Conservation (phyloP, 2,888 invertebrate species). For the Cataglyphis albicans region DNA sequence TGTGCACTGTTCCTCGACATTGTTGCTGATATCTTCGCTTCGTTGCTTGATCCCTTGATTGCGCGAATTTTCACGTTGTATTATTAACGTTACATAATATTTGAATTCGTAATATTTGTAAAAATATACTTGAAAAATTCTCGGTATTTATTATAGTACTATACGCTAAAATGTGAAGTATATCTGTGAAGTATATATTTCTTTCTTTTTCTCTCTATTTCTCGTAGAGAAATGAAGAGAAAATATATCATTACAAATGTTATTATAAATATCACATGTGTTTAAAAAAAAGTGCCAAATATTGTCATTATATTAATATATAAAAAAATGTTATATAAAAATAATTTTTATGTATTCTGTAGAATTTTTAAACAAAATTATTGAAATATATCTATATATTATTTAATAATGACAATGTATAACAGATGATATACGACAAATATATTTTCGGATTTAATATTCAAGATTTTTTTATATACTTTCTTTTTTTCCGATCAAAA, state of each 20-base stretch:
- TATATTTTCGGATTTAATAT: background rate
- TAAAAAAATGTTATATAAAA: background rate
- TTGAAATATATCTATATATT: background rate
- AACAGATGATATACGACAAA: background rate
- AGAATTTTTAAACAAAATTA: background rate
- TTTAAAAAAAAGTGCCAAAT: too few species aligned
- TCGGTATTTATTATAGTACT: background rate
- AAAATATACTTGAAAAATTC: background rate
- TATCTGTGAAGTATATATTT: background rate
- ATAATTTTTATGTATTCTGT: background rate
- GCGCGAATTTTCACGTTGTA: background rate
- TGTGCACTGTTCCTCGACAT: background rate
- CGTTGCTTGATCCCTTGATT: background rate
- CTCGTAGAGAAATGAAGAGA: too few species aligned
- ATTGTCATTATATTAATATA: too few species aligned
- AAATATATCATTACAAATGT: too few species aligned
- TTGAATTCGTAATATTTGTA: background rate
- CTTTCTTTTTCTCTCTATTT: background rate
- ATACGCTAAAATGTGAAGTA: too few species aligned
- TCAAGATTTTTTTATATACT: background rate
- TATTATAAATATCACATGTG: too few species aligned
- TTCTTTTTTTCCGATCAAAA: background rate
- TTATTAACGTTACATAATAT: constrained; percentile 2
- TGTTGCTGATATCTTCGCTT: constrained; percentile 14
- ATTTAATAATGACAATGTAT: background rate